Base-by-base conservation (phyloP, 1,140 invertebrate species). In the Andrena cerasifolii region DNA sequence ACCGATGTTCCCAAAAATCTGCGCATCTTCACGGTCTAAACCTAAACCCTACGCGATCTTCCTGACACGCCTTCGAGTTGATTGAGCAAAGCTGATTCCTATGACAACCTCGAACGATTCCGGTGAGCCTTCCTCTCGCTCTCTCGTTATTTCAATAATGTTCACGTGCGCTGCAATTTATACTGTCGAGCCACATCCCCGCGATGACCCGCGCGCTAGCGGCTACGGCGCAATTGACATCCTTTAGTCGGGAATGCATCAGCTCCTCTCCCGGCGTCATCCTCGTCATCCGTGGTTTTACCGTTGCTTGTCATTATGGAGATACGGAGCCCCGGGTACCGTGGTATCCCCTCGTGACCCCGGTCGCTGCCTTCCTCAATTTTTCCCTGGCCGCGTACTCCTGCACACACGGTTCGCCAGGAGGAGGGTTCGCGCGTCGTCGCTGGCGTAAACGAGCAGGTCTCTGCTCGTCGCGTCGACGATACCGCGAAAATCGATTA, bases 151-250 rank as follows among this genome's bases (percentile, higher is more conserved):
- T 75, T 75, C 80, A 70, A 77, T 77, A 77, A 82, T 14, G 78
- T 70, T 61, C 78, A 47, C 72, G 51, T 21, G 54, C 72, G 65
- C 8, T 14, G 66, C 66, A 71, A 71, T 77, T 77, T 71, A 77
- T 62, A 71, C n/a, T 33, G 45, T 61, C 14, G 54, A 26, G 66
- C 36, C 24, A 56, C 16, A 71, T 82, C 58, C 68, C 16, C 21
- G 62, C 36, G 18, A 14, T 33, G 56, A 71, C 33, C 59, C 47
- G 61, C 28, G 62, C 45, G 36, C 62, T 21, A 66, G 36, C 72
- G 62, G 58, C 24, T 31, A 1, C 28, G 18, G 18, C 14, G 72
- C 86, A 88, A 88, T 88, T 87, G 86, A 86, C 86, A 86, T 88
- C 83, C 85, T 88, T 84, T 74, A 82, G 73, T 68, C 75, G 54